Evolutionary conservation across 2,113 vertebrate genomes (phyloP), one percentile per base, ranked within the genome.

Genomic region (Strix aluco): DNA sequence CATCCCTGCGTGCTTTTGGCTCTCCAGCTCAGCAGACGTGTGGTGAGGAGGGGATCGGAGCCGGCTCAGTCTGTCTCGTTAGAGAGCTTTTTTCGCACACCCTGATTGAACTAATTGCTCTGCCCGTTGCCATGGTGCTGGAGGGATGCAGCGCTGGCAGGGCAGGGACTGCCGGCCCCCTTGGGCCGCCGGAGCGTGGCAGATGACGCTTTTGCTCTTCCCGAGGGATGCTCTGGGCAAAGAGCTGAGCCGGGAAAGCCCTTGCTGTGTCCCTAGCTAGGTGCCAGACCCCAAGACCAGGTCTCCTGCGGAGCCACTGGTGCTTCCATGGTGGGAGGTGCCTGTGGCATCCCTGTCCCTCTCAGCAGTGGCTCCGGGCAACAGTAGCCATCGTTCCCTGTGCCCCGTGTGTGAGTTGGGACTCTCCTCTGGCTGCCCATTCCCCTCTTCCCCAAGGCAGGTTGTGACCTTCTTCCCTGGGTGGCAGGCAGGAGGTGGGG

Each of bases 21-120:
- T 77, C 51, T 46, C 47, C 0, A 0, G 30, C 21, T 80, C 13
- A 1, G 30, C 21, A 26, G 52, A 32, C 1, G 0, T 10, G 26
- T 44, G 57, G 32, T 3, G 8, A 44, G 23, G 29, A 74, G 55
- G 55, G 55, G 14, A 63, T 27, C 0, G 0, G 61, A 86, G 62
- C 55, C 0, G 0, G 52, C 54, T 94, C 46, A 1, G 1, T 84
- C 49, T 59, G 15, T 21, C 69, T 96, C 6, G 0, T 81, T 71
- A 61, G 46, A 29, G 54, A 90, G 79, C 47, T 79, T 87, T 84
- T 55, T 75, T 46, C 20, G 1, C 81, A 58, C 0, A 2, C 67
- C 77, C 59, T 86, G 88, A 73, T 70, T 62, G 86, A 92, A 86
- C 92, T 92, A 92, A 91, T 83, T 91, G 80, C 86, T 96, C 71